Conservation (phyloP, 1,140 invertebrate species). For the Habropoda laboriosa region DNA sequence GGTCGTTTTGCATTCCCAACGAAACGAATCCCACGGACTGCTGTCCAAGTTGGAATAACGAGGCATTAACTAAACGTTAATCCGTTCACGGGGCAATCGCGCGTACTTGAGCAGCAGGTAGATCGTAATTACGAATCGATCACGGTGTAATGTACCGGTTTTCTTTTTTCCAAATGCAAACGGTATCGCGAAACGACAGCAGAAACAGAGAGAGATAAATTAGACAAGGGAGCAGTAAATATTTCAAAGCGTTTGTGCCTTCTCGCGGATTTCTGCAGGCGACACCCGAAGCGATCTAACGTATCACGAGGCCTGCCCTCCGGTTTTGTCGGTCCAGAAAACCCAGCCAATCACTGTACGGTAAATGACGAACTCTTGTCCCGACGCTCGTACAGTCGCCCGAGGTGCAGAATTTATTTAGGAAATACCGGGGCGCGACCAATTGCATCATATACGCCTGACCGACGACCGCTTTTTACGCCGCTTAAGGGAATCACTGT, state of each 20-base stretch:
- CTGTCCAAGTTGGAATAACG: background rate
- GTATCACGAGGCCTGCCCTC: slow-evolving; percentile 20
- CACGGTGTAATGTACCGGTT: background rate
- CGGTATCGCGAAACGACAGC: background rate
- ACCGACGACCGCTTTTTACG: slow-evolving; percentile 73
- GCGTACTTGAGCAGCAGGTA: background rate
- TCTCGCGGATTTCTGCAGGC: slow-evolving; percentile 47
- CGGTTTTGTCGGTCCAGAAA: slow-evolving; percentile 28
- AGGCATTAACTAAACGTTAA: background rate
- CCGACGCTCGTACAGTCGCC: too few species aligned
- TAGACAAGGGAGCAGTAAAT: slow-evolving; percentile 27
- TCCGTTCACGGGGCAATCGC: too few species aligned
- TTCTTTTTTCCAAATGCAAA: background rate
- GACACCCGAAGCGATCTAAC: slow-evolving; percentile 45
- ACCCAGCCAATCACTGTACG: slow-evolving; percentile 12
- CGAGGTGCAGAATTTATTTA: slow-evolving; percentile 74
- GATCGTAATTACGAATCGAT: background rate
- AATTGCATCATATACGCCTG: slow-evolving; percentile 72
- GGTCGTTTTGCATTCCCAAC: too few species aligned
- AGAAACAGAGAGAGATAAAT: background rate
- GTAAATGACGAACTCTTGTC: slow-evolving; percentile 53
- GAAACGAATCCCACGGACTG: background rate
- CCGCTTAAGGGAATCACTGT: slow-evolving; percentile 79
- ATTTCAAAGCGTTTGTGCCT: slow-evolving; percentile 30
- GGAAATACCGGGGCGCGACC: slow-evolving; percentile 76